Evolutionary conservation across 2,888 invertebrate genomes (phyloP).

Genomic region (Asteroscopus sphinx): DNA sequence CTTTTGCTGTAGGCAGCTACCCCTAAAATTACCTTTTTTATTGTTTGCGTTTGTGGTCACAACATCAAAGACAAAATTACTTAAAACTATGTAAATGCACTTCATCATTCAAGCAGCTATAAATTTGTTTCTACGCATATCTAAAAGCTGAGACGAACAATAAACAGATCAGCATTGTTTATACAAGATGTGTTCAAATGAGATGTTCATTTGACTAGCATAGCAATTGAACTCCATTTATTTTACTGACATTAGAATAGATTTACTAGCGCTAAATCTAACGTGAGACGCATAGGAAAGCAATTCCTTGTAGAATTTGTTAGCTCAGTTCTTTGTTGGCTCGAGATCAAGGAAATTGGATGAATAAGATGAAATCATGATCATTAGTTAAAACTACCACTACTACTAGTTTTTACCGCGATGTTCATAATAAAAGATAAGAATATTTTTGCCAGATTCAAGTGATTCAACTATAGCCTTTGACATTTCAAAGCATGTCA

Average conservation of each 20-base stretch:
- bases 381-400: too few relatives aligned
- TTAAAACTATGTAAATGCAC: slow-evolving; percentile 5
- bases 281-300: slow-evolving; percentile 45
- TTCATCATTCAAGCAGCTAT: slow-evolving; percentile 10
- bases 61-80: background rate
- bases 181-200: slow-evolving; percentile 37
- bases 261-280: slow-evolving; percentile 31
- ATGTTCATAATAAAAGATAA: too few relatives aligned
- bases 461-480: slow-evolving; percentile 15
- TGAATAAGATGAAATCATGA: background rate
- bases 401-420: too few relatives aligned
- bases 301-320: slow-evolving; percentile 38
- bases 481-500: slow-evolving; percentile 2
- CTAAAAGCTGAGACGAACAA: slow-evolving; percentile 12
- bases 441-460: too few relatives aligned
- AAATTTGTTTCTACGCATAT: slow-evolving; percentile 19
- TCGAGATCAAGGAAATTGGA: slow-evolving; percentile 37
- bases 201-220: slow-evolving; percentile 33
- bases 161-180: slow-evolving; percentile 34
- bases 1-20: too few relatives aligned
- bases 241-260: slow-evolving; percentile 48
- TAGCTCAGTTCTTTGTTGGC: slow-evolving; percentile 18
- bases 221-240: slow-evolving; percentile 45
- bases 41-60: too few relatives aligned
- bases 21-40: too few relatives aligned